Percentiles rank a stretch among this genome's conserved stretches.
Evolutionary conservation across 2,113 vertebrate species (phyloP).

Genomic region (Hystrix cristata): DNA sequence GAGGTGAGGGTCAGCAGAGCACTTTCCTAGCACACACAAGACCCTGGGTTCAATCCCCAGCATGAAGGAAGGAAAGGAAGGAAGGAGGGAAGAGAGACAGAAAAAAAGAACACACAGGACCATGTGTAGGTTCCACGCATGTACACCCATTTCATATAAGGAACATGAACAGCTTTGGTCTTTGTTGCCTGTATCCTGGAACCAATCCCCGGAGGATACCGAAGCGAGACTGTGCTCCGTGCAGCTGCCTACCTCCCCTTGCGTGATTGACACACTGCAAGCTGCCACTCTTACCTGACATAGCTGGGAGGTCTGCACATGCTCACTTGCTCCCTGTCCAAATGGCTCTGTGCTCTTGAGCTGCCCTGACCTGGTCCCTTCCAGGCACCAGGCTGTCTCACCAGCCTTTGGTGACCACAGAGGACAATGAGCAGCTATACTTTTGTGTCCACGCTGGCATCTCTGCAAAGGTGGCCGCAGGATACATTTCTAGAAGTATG

Average conservation of each 20-base stretch:
- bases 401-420: not conserved
- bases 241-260: not conserved
- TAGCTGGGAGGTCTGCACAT: not conserved
- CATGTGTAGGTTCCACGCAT: not conserved
- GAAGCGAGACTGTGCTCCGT: not conserved
- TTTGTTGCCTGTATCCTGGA: not conserved
- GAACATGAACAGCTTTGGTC: not conserved
- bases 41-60: not conserved
- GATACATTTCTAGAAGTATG: not conserved
- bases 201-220: not conserved
- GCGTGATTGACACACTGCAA: not conserved
- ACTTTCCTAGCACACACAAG: not conserved
- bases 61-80: not conserved
- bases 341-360: not conserved
- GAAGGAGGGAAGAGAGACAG: not conserved
- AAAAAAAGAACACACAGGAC: not conserved
- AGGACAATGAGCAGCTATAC: not conserved
- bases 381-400: not conserved
- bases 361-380: not conserved
- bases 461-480: not conserved
- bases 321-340: not conserved
- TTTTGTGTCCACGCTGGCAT: accelerated
- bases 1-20: not conserved
- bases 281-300: not conserved
- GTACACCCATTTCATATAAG: not conserved